Percentiles rank a stretch among this genome's conserved stretches.
phyloP scores from a whole-genome alignment of 2,888 invertebrate genomes.

The Heliconius hortense region DNA sequence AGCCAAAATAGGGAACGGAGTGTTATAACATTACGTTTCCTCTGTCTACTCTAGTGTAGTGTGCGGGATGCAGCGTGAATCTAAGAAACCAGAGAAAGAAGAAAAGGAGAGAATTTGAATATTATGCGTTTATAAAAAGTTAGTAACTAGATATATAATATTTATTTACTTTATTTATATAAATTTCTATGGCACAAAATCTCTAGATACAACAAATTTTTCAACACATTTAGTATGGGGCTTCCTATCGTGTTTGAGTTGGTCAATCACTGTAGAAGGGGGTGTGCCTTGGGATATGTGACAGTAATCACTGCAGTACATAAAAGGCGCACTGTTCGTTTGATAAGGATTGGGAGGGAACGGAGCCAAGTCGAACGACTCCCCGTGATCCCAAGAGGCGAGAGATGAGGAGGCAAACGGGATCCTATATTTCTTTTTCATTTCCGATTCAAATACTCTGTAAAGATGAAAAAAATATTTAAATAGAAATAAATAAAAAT shows the following conservation, averaged over 20 bases:
- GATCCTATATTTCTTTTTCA: constrained; percentile 61
- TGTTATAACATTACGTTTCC: no score
- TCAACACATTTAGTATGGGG: constrained; percentile 52
- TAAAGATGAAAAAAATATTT: constrained; percentile 31
- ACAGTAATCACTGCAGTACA: constrained; percentile 78
- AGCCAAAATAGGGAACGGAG: no score
- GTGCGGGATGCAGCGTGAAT: no score
- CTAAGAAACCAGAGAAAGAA: no score
- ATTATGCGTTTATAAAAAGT: not conserved
- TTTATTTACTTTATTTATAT: not conserved
- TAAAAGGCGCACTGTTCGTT: constrained; percentile 73
- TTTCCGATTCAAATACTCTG: constrained; percentile 73
- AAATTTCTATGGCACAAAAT: constrained; percentile 42
- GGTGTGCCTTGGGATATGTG: constrained; percentile 70
- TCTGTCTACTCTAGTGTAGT: no score
- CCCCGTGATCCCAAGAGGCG: constrained; percentile 67
- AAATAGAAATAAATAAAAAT: not conserved
- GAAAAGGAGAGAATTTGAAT: not conserved
- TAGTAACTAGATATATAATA: not conserved
- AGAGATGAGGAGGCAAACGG: constrained; percentile 62
- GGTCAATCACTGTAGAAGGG: constrained; percentile 67
- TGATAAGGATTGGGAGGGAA: constrained; percentile 73
- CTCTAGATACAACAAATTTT: constrained; percentile 56
- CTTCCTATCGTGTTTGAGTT: constrained; percentile 53
- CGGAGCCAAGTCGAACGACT: constrained; percentile 64